Conservation (phyloP, 2,113 vertebrate genomes). For the Struthidea cinerea region DNA sequence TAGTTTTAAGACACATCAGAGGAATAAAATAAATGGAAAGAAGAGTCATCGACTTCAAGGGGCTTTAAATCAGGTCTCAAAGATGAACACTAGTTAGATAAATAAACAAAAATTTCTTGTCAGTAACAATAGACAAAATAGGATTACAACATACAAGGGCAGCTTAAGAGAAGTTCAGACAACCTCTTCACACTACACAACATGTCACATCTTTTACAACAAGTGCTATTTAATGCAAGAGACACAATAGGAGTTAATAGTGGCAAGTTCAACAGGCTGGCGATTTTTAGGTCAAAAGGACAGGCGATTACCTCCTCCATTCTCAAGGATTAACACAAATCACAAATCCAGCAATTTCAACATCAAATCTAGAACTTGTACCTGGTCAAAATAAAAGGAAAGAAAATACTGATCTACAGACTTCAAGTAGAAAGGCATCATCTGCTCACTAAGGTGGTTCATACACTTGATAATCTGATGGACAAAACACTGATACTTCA, state of each 20-base stretch:
- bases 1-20: background rate
- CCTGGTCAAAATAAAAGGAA: background rate
- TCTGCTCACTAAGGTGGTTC: background rate
- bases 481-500: background rate
- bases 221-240: background rate
- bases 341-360: background rate
- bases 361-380: background rate
- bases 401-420: background rate
- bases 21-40: background rate
- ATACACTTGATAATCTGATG: background rate
- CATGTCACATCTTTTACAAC: background rate
- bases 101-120: background rate
- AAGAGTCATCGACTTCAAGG: background rate
- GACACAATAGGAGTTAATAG: background rate
- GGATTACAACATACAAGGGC: background rate
- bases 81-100: background rate
- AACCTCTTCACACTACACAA: background rate
- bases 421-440: background rate
- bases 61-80: background rate
- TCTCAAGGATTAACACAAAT: background rate
- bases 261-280: background rate
- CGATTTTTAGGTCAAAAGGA: background rate
- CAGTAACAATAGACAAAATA: background rate
- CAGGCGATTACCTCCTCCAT: background rate
- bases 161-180: background rate